Conservation (phyloP, 2,888 invertebrate species). For the Drosophila gaucha region DNA sequence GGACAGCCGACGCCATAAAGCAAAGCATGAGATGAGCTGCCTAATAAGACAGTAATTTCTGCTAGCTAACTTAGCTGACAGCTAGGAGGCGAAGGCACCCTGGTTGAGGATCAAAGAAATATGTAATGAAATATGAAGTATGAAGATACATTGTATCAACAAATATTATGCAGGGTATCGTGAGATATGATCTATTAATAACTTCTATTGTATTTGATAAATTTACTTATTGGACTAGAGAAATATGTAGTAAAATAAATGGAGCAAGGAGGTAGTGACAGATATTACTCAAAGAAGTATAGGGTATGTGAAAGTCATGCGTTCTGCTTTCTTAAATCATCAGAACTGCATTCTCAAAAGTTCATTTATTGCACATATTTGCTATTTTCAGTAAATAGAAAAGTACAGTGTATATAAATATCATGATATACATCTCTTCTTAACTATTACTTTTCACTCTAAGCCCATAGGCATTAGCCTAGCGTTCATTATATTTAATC, state of each 20-base stretch:
- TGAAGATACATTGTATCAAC: too few relatives aligned
- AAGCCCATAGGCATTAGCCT: too few relatives aligned
- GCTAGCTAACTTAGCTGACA: conserved; percentile 1
- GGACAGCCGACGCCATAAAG: conserved; percentile 17
- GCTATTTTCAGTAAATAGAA: too few relatives aligned
- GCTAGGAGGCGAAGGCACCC: conserved; percentile 2
- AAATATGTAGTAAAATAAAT: background rate
- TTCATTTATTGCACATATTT: too few relatives aligned
- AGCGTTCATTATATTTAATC: background rate
- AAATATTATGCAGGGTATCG: too few relatives aligned
- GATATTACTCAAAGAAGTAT: too few relatives aligned
- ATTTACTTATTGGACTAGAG: background rate
- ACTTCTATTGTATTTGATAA: background rate
- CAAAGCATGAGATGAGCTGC: conserved; percentile 22
- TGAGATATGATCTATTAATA: conserved; percentile 5
- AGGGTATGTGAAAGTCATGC: background rate
- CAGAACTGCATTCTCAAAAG: too few relatives aligned
- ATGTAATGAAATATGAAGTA: background rate
- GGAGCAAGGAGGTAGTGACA: too few relatives aligned
- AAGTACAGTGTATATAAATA: too few relatives aligned
- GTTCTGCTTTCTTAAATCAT: too few relatives aligned
- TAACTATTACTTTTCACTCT: too few relatives aligned
- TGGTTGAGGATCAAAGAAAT: background rate
- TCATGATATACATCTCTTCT: too few relatives aligned
- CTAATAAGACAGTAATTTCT: conserved; percentile 13